Base-by-base conservation (phyloP, 2,113 vertebrate genomes). In the Lycaon pictus region DNA sequence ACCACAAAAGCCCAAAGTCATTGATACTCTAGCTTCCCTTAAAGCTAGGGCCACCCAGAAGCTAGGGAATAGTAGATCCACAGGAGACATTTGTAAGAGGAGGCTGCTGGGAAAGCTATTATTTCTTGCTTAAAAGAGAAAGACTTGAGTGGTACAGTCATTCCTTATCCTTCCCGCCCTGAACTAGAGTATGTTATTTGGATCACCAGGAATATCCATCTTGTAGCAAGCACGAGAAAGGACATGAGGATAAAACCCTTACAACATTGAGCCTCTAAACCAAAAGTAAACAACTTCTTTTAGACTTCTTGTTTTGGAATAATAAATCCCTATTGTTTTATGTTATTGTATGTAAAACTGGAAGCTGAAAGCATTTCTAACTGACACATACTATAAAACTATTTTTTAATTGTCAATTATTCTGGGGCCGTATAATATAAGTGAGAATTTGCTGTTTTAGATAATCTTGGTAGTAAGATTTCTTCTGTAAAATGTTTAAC, bases 241-340 rank as follows among this genome's bases (percentile, higher is more conserved):
- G 94, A 71, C 32, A 22, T 10, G 13, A 55, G 22, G 67, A 51
- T 2, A 76, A 86, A 69, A 43, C 10, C 27, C 35, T 90, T 35
- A 58, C 12, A 56, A n/a, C 2, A 48, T 2, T 37, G 43, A 93
- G 29, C 23, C 51, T 88, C 29, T 80, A 25, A 29, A 63, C 23
- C 27, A 60, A 88, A 71, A 72, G 1, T 11, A 63, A 89, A 89
- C 16, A 9, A 74, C 82, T 67, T n/a, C 22, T 93, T 80, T 29
- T 55, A 80, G 35, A 91, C 11, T 27, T 58, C 69, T 55, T 97
- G 58, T 58, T 84, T 58, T 91, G 19, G 53, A 77, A 97, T 90
- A 83, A 83, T 23, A 56, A 56, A 79, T 60, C 51, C 3, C n/a
- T 76, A 55, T 65, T 85, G 32, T 58, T 94, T 93, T 79, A 48